Conservation (phyloP, 2,888 invertebrate genomes). For the Hanleya hanleyi region DNA sequence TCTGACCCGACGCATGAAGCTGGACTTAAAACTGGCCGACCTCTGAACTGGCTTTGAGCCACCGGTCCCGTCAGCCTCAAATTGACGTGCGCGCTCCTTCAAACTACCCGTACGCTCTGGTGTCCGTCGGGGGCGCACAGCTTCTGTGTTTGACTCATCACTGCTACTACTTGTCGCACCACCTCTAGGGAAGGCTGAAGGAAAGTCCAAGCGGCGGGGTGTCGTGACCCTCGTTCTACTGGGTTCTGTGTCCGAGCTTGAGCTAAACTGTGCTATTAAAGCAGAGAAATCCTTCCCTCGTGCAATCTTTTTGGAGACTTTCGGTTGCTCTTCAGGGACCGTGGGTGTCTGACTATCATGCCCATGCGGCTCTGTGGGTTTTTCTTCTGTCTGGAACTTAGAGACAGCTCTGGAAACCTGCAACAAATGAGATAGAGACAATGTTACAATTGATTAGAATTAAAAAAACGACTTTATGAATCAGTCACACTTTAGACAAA, state of each 20-base stretch:
- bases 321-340: constrained; percentile 18
- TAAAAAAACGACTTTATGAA: too few relatives aligned
- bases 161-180: constrained; percentile 47
- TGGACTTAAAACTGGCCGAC: constrained; percentile 56
- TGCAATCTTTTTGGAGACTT: constrained; percentile 39
- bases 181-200: neutral
- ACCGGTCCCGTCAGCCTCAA: constrained; percentile 75
- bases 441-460: too few relatives aligned
- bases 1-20: constrained; percentile 49
- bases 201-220: neutral
- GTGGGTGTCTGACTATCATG: neutral
- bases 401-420: neutral
- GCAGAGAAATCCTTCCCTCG: constrained; percentile 53
- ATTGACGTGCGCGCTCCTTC: constrained; percentile 60
- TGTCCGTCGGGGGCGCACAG: constrained; percentile 40
- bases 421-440: neutral
- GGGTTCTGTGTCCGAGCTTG: constrained; percentile 23
- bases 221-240: neutral
- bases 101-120: constrained; percentile 71
- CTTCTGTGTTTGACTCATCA: constrained; percentile 36
- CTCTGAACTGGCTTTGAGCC: constrained; percentile 40
- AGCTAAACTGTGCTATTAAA: constrained; percentile 59
- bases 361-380: neutral
- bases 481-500: too few relatives aligned
- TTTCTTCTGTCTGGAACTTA: constrained; percentile 3